Base-by-base conservation (phyloP, 1,140 invertebrate species). In the Acromyrmex heyeri region DNA sequence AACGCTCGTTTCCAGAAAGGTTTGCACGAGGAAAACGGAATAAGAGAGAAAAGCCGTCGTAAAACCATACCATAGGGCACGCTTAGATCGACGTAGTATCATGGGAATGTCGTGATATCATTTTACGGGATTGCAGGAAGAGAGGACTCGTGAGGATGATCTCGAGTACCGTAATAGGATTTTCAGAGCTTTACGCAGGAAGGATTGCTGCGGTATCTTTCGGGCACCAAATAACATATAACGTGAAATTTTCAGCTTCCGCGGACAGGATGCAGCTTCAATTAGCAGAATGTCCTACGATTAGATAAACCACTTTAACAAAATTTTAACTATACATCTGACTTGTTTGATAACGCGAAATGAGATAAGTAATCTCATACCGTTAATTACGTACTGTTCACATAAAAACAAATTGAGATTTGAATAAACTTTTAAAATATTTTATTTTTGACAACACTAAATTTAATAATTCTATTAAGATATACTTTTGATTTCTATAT, bases 141-240 rank as follows among this genome's bases (percentile, higher is more conserved):
- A 73, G 69, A 44, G 44, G 34, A 75, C 88, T 69, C 64, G 24
- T 44, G 65, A 38, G 21, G 73, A 50, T 59, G 78, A 75, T 87
- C 73, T 59, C 8, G 61, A 78, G 73, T 83, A 67, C 59, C 73
- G 82, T 90, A 88, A 90, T 77, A 91, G 88, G 90, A 91, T 91
- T 90, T 79, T 64, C 82, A 87, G 64, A 67, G 69, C 72, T 83
- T 83, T 75, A 73, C 69, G 48, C 64, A 61, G 69, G 55, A 24
- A 53, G 57, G 61, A 65, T 34, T 62, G 61, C 53, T 62, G 61
- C 53, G 76, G n/a, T 86, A 69, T 86, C 85, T 86, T 86, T 57
- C 75, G 57, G 85, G 34, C 67, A 44, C 8, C 79, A 61, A 73
- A 72, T 50, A 83, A 81, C 77, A 48, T n/a, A 50, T 79, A 65